Conservation (phyloP, 2,113 vertebrate genomes). For the Sitta europaea region DNA sequence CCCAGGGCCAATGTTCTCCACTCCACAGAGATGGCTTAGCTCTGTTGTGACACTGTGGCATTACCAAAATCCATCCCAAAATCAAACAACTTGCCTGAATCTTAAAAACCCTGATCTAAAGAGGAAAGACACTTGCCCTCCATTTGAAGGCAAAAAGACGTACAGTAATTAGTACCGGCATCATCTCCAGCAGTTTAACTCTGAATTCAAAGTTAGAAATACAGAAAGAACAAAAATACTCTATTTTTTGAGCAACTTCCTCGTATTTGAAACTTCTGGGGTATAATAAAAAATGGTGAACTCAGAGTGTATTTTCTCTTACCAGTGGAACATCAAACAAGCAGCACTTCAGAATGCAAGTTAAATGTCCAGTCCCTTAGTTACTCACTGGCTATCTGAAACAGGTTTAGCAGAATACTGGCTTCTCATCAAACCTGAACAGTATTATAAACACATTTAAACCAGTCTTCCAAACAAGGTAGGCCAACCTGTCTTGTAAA, state of each 20-base stretch:
- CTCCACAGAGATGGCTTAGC: not conserved
- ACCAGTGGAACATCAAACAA: not conserved
- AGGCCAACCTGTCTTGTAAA: not conserved
- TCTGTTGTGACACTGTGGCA: not conserved
- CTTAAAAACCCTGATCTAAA: not conserved
- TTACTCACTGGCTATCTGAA: not conserved
- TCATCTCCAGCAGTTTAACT: not conserved
- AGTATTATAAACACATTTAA: not conserved
- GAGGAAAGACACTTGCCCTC: not conserved
- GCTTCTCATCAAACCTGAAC: not conserved
- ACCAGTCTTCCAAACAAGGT: not conserved
- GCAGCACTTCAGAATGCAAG: not conserved
- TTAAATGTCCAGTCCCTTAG: not conserved
- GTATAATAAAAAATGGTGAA: not conserved
- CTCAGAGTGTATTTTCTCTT: not conserved
- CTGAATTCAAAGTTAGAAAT: not conserved
- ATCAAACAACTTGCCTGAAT: not conserved
- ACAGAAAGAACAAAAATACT: not conserved
- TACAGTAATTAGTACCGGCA: not conserved
- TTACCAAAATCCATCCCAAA: not conserved
- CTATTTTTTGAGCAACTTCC: not conserved
- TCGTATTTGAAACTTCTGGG: not conserved
- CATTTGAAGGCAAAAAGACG: not conserved
- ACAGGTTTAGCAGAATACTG: not conserved
- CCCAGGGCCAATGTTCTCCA: accelerated